phyloP scores from a whole-genome alignment of 2,113 vertebrate species.

The Hymenochirus boettgeri region DNA sequence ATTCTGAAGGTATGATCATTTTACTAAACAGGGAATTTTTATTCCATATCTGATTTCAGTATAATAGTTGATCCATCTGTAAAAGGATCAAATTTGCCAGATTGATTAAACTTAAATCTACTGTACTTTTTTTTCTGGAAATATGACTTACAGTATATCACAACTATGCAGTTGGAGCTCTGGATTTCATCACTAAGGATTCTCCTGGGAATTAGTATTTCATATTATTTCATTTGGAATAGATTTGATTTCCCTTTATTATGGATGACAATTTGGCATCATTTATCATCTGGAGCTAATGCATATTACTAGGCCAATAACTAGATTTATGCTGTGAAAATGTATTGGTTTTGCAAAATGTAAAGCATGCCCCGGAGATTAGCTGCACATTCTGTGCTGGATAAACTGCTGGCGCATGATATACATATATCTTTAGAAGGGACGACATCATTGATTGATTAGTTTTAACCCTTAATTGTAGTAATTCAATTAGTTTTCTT shows the following conservation, averaged over 20 bases:
- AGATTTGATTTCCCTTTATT: constrained; percentile 40
- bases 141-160: neutral
- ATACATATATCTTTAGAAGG: too few species aligned
- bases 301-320: constrained; percentile 31
- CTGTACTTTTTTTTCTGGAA: too few species aligned
- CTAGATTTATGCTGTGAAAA: constrained; percentile 31
- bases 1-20: constrained; percentile 13
- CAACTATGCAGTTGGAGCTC: neutral
- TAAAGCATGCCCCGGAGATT: constrained; percentile 16
- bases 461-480: too few species aligned
- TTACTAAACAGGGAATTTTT: neutral
- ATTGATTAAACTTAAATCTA: too few species aligned
- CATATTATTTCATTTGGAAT: constrained; percentile 36
- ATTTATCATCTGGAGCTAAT: constrained; percentile 35
- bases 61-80: too few species aligned
- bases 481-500: too few species aligned
- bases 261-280: constrained; percentile 11
- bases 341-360: constrained; percentile 31
- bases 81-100: too few species aligned
- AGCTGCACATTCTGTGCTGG: too few species aligned
- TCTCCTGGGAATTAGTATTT: constrained; percentile 7
- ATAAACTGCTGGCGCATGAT: too few species aligned
- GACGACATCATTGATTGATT: too few species aligned
- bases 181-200: neutral
- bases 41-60: too few species aligned